These are phyloP conservation scores for Vicugna pacos DNA, from an alignment of 2,113 vertebrate genomes.

Conservation along the genomic window DNA sequence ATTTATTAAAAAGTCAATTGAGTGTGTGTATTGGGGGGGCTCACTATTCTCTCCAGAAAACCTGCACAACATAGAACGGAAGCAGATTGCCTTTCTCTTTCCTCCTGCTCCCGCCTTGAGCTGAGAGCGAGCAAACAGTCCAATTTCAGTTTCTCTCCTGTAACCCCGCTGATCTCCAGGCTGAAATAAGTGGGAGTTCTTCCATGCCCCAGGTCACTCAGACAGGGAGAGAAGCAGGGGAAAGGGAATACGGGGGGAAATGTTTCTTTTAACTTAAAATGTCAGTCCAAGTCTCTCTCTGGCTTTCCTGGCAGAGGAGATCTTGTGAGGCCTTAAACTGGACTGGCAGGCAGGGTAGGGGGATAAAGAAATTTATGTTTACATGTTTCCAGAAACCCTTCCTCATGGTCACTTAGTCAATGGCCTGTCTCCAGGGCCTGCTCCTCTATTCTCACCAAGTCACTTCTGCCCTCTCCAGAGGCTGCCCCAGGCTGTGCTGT, in stretches of 20 bases:
- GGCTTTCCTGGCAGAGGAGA: background rate
- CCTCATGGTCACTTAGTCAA: background rate
- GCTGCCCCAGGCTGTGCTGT: background rate
- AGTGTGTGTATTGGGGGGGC: background rate
- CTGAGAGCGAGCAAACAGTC: background rate
- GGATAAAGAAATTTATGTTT: background rate
- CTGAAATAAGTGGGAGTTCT: background rate
- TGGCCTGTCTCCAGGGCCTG: background rate
- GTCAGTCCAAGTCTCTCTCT: too few relatives aligned
- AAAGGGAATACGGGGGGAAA: background rate
- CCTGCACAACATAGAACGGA: background rate
- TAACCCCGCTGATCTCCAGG: background rate
- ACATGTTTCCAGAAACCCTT: background rate
- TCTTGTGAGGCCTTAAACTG: background rate
- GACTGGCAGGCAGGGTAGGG: background rate
- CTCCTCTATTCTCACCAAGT: background rate
- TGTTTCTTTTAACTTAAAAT: background rate
- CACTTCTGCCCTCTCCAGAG: too few relatives aligned
- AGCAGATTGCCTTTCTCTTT: background rate
- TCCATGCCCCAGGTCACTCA: background rate
- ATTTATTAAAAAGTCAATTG: background rate
- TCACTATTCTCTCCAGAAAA: background rate
- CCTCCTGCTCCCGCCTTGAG: background rate
- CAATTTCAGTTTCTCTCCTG: background rate
- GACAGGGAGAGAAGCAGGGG: background rate